Evolutionary conservation across 2,113 vertebrate genomes (phyloP), one percentile per base, ranked within the genome.

Genomic region (Amphiprion ocellaris): DNA sequence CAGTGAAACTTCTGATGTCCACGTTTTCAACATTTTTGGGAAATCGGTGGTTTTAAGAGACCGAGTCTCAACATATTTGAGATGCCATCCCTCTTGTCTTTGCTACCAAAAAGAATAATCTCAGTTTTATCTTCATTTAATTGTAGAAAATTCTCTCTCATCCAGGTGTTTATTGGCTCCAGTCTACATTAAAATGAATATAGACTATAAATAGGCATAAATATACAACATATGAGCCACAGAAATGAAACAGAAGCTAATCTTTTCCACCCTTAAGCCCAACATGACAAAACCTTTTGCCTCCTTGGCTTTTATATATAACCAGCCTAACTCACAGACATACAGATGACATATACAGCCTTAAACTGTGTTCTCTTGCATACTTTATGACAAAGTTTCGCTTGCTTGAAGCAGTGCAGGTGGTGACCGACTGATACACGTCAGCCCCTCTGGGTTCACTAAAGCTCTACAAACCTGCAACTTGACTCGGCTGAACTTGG

Each of bases 371-470:
- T 14, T 54, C 1, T 12, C 21, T 21, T 26, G 26, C 53, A 55
- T 19, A 19, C 30, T 4, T 6, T n/a, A 39, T 77, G 65, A 54
- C 39, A 33, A 44, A 30, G 66, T 69, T 69, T 61, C 30, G 19
- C 49, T 77, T 23, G 52, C 9, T 69, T 11, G 47, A 21, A 33
- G 1, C 5, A 26, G 52, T 47, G 21, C 41, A 78, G 41, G 23
- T 64, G 37, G 10, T 66, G 26, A 47, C 28, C 11, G 23, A 24
- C 53, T 55, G 53, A 55, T 55, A 55, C 53, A 15, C 5, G 53
- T 55, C 14, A 15, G 3, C 23, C 53, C 24, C 21, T 14, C 10
- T 23, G 53, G n/a, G 3, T 23, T 23, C 23, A 24, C 53, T 24
- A 8, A 24, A 54, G 53, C 53, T 24, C 8, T 11, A 54, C 52